phyloP scores from a whole-genome alignment of 2,888 invertebrate species.

The Hecatera dysodea region DNA sequence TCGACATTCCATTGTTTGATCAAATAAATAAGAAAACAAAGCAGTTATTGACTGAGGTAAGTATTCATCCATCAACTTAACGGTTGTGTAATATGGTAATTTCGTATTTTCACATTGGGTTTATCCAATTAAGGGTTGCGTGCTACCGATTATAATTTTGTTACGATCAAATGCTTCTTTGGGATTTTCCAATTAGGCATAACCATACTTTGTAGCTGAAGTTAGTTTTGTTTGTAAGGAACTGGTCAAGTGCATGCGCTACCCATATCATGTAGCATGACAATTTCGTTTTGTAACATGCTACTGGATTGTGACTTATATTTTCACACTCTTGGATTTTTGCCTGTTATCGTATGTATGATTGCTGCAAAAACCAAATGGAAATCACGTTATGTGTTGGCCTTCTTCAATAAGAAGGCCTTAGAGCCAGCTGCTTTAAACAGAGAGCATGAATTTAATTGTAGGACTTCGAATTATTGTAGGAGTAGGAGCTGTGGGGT shows the following conservation, averaged over 20 bases:
- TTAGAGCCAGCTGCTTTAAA: too few relatives aligned
- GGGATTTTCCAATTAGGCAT: slow-evolving; percentile 27
- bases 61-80: slow-evolving; percentile 22
- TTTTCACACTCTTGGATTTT: neutral
- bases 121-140: slow-evolving; percentile 34
- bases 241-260: neutral
- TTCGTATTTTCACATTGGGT: slow-evolving; percentile 28
- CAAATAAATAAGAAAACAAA: slow-evolving; percentile 25
- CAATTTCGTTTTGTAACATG: neutral
- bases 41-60: slow-evolving; percentile 1
- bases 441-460: too few relatives aligned
- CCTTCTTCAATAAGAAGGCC: neutral
- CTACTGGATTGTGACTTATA: neutral
- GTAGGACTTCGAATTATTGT: too few relatives aligned
- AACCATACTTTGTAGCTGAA: neutral
- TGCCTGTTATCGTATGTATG: too few relatives aligned
- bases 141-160: slow-evolving; percentile 10
- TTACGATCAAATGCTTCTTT: slow-evolving; percentile 5
- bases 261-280: neutral
- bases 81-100: slow-evolving; percentile 40
- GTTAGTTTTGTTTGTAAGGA: neutral
- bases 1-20: slow-evolving; percentile 23
- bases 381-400: neutral
- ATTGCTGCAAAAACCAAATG: too few relatives aligned
- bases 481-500: too few relatives aligned